These are phyloP conservation scores for Darevskia nairensis DNA, from an alignment of 2,797 vertebrate genomes.

Conservation along the genomic window DNA sequence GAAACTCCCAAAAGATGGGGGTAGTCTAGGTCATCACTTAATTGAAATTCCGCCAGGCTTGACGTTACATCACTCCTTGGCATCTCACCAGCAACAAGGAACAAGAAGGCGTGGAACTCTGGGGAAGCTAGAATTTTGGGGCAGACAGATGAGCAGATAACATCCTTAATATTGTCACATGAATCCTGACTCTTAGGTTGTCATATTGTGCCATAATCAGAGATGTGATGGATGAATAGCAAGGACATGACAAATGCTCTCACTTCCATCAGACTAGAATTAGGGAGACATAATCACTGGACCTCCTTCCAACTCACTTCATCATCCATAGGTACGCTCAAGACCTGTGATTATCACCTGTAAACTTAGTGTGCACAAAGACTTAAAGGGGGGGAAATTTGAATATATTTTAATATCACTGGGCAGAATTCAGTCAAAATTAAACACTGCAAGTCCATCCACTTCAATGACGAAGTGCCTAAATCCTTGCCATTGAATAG, in stretches of 20 bases:
- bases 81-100: not conserved
- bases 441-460: not conserved
- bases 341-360: not conserved
- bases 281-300: not conserved
- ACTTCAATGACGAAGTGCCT: too few relatives aligned
- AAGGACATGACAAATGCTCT: not conserved
- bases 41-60: slow-evolving; percentile 3
- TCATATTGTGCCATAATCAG: not conserved
- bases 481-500: not conserved
- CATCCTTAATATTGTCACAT: not conserved
- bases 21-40: not conserved
- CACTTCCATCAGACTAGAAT: not conserved
- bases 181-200: not conserved
- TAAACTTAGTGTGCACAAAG: slow-evolving; percentile 1
- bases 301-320: not conserved
- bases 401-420: not conserved
- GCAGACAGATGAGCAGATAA: not conserved
- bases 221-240: not conserved
- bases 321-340: not conserved
- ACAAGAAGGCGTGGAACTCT: not conserved
- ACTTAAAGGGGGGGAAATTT: not conserved
- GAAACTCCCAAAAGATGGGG: not conserved
- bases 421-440: not conserved
- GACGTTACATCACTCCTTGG: not conserved
- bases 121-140: not conserved